Evolutionary conservation across 2,113 vertebrate species (phyloP), one percentile per base, ranked within the genome.

Genomic region (Epinephelus cyanopodus): DNA sequence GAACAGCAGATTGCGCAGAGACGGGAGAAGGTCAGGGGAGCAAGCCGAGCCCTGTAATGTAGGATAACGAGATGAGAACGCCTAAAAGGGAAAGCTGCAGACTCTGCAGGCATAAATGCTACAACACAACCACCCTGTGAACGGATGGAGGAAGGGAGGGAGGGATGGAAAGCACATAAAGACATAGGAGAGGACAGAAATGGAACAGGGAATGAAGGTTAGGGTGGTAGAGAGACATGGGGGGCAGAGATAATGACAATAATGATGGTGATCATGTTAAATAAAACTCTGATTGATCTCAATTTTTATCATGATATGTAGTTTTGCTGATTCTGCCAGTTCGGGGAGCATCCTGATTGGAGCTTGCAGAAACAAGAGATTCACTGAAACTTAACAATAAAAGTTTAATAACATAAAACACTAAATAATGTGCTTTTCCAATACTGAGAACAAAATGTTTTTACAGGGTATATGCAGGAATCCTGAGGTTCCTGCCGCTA

Each of bases 41-140:
- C 54, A 58, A 85, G 17, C 19, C 23, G n/a, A 83, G 42, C 45
- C 52, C 66, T 73, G 73, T 83, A 78, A 83, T 79, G 73, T 74
- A 57, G 62, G 64, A 88, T 87, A 88, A 92, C 74, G 79, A 90
- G 79, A 83, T 33, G 81, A 84, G 71, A 72, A 62, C 12, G 3
- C 77, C 72, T 47, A 1, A 80, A 1, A 80, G 58, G 77, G 70
- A 56, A 73, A 66, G 75, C 45, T 65, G 74, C 80, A 73, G 66
- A 62, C 65, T 83, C 77, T 76, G 74, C 81, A 57, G 25, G 74
- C 66, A 39, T 56, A 71, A 82, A 79, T 18, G 6, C 67, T 18
- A 61, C 68, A 37, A 52, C 67, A 52, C 60, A 73, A 60, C 53
- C 70, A 56, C 57, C 23, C 69, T 13, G 48, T 66, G 54, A 48